Conservation (phyloP, 2,888 invertebrate species). For the Melangyna quadrimaculata region DNA sequence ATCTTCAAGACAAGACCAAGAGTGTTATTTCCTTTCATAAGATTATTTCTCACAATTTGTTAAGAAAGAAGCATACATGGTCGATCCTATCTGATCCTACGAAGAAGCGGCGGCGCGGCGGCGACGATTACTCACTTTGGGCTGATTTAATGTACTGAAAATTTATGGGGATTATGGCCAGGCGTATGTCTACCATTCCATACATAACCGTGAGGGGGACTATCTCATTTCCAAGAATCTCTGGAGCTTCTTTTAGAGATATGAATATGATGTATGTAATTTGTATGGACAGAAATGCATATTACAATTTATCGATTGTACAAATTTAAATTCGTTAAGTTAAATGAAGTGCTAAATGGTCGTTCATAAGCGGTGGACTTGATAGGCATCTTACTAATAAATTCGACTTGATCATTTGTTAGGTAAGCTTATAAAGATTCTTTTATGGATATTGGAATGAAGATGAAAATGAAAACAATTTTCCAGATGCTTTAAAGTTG, state of each 20-base stretch:
- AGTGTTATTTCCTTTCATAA: constrained; percentile 29
- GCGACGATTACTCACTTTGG: constrained; percentile 57
- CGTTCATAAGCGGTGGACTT: constrained; percentile 1
- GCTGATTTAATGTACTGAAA: constrained; percentile 53
- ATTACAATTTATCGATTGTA: constrained; percentile 40
- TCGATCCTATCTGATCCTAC: constrained; percentile 9
- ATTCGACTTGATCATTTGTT: not conserved
- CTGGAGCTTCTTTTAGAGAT: constrained; percentile 1
- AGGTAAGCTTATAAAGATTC: not conserved
- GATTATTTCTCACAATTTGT: not conserved
- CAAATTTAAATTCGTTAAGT: constrained; percentile 5
- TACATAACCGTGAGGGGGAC: too few relatives aligned
- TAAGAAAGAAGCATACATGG: not conserved
- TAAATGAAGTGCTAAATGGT: constrained; percentile 43
- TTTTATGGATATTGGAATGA: not conserved
- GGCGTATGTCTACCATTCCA: not conserved
- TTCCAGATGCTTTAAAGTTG: not conserved
- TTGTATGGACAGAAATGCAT: constrained; percentile 22
- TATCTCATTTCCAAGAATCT: constrained; percentile 5
- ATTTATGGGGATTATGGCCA: constrained; percentile 54
- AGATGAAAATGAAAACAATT: not conserved
- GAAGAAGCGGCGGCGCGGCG: too few relatives aligned
- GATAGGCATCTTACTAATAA: constrained; percentile 16
- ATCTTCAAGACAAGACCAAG: not conserved
- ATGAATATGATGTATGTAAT: not conserved